phyloP scores from a whole-genome alignment of 2,888 invertebrate species.

The Parnassius mnemosyne region DNA sequence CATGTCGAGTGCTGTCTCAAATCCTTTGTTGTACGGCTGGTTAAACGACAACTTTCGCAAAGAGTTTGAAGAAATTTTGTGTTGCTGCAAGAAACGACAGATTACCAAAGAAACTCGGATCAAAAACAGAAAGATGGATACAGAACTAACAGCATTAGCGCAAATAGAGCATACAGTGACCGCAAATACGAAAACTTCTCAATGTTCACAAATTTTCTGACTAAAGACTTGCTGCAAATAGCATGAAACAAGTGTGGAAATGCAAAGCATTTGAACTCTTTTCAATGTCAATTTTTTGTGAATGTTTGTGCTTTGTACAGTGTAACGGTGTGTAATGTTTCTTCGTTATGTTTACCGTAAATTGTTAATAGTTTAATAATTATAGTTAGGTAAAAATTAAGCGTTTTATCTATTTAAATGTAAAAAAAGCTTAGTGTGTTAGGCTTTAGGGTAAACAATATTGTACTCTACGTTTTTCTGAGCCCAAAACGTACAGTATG shows the following conservation, averaged over 20 bases:
- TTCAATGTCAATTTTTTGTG: slow-evolving; percentile 45
- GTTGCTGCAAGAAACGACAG: slow-evolving; percentile 74
- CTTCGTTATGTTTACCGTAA: slow-evolving; percentile 38
- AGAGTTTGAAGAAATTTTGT: slow-evolving; percentile 90
- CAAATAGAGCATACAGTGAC: slow-evolving; percentile 71
- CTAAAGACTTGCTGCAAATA: slow-evolving; percentile 75
- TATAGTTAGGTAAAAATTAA: slow-evolving; percentile 15
- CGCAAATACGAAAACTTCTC: slow-evolving; percentile 71
- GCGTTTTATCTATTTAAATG: slow-evolving; percentile 15
- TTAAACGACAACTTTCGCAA: slow-evolving; percentile 96
- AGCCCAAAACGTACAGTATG: slow-evolving; percentile 72
- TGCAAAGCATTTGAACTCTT: slow-evolving; percentile 63
- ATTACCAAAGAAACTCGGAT: slow-evolving; percentile 54
- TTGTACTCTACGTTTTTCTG: slow-evolving; percentile 68
- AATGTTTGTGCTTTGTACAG: slow-evolving; percentile 38
- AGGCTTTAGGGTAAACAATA: slow-evolving; percentile 35
- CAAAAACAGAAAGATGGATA: slow-evolving; percentile 69
- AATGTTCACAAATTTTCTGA: slow-evolving; percentile 80
- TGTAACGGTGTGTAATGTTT: slow-evolving; percentile 57
- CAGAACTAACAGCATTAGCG: slow-evolving; percentile 68
- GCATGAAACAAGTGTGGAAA: slow-evolving; percentile 64
- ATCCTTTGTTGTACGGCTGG: slow-evolving; percentile 95
- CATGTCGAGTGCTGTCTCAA: slow-evolving; percentile 95
- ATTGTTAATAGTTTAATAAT: slow-evolving; percentile 36
- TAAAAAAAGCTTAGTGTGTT: slow-evolving; percentile 32